Evolutionary conservation across 1,140 invertebrate species (phyloP).

Genomic region (Pemphigus obesinymphae): DNA sequence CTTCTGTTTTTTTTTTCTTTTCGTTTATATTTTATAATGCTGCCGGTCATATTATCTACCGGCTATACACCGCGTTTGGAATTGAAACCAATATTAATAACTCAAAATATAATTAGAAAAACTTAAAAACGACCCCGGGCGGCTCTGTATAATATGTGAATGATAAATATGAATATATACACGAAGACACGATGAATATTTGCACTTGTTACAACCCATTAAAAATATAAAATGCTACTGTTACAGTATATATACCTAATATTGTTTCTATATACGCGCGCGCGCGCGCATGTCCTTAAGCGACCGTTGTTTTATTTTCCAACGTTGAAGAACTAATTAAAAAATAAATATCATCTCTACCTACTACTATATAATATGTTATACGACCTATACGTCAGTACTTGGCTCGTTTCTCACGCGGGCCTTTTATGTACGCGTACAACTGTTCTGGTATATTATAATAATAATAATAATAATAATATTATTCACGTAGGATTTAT

Average conservation of each 20-base stretch:
- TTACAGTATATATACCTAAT: background rate
- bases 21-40: slow-evolving; percentile 16
- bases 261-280: background rate
- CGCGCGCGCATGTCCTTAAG: background rate
- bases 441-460: background rate
- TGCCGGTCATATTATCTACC: slow-evolving; percentile 15
- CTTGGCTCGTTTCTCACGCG: background rate
- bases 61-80: background rate
- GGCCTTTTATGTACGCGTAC: background rate
- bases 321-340: slow-evolving; percentile 27
- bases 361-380: background rate
- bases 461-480: too few species aligned
- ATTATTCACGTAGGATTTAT: background rate
- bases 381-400: background rate
- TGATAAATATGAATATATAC: slow-evolving; percentile 27
- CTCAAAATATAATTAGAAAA: slow-evolving; percentile 38
- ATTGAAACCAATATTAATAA: slow-evolving; percentile 31
- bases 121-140: background rate
- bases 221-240: slow-evolving; percentile 31
- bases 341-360: background rate
- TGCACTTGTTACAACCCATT: slow-evolving; percentile 29
- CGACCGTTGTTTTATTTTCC: background rate
- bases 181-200: slow-evolving; percentile 23
- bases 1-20: slow-evolving; percentile 30
- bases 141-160: background rate